phyloP scores from a whole-genome alignment of 2,113 vertebrate genomes.

The Paracanthobrama guichenoti region DNA sequence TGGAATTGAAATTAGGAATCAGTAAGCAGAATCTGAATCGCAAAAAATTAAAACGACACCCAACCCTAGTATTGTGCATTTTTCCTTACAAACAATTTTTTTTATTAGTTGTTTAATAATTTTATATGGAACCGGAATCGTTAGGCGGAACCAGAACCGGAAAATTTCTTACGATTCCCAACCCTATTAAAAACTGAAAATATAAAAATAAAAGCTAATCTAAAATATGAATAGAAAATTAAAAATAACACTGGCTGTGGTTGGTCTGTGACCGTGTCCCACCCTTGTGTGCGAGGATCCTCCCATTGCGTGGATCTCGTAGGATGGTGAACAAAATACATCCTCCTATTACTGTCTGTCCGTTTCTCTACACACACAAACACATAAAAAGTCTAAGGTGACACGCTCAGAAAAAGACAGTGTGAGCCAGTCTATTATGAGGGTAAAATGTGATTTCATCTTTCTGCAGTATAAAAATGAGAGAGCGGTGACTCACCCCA shows the following conservation, averaged over 20 bases:
- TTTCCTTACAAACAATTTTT: no score
- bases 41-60: no score
- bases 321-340: slow-evolving; percentile 97
- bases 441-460: background rate
- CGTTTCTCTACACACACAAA: slow-evolving; percentile 83
- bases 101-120: no score
- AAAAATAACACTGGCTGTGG: background rate
- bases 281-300: slow-evolving; percentile 96
- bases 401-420: background rate
- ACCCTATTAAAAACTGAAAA: background rate
- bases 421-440: background rate
- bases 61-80: no score
- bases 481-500: slow-evolving; percentile 84
- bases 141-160: no score
- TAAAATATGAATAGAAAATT: background rate
- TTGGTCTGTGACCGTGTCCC: slow-evolving; percentile 60
- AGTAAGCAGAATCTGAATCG: no score
- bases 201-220: background rate
- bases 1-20: no score
- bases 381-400: no score
- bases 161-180: no score
- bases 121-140: no score
- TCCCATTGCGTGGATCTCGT: slow-evolving; percentile 96
- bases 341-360: slow-evolving; percentile 95
- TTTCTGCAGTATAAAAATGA: slow-evolving; percentile 29